Conservation (phyloP, 2,888 invertebrate genomes). For the Spodoptera littoralis region DNA sequence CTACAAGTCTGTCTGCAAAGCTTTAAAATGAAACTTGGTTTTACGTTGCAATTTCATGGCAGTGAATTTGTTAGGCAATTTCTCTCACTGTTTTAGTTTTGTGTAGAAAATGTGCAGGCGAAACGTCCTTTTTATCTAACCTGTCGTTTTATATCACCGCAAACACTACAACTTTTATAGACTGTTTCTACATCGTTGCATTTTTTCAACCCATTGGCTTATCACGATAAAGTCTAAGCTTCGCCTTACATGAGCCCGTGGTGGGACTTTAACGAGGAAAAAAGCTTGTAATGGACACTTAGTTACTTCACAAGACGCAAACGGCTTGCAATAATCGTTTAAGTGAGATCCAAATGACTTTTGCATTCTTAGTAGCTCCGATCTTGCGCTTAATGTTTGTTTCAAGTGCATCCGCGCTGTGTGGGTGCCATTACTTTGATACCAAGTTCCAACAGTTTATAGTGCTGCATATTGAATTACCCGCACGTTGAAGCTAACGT, state of each 20-base stretch:
- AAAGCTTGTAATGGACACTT: conserved; percentile 27
- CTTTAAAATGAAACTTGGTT: conserved; percentile 7
- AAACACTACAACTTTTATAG: background rate
- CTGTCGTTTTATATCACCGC: background rate
- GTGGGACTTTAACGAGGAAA: conserved; percentile 13
- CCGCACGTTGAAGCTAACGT: conserved; percentile 25
- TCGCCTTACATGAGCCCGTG: conserved; percentile 14
- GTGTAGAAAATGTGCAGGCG: too few relatives aligned
- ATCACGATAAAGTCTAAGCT: conserved; percentile 27
- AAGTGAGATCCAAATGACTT: conserved; percentile 41
- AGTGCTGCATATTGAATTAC: conserved; percentile 43
- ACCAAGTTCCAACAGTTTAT: conserved; percentile 39
- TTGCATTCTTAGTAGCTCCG: conserved; percentile 45
- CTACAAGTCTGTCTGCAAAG: background rate
- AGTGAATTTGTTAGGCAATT: background rate
- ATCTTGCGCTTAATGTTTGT: conserved; percentile 48
- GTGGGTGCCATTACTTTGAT: conserved; percentile 36
- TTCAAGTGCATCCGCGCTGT: conserved; percentile 36
- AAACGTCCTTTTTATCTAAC: background rate
- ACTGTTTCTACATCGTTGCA: conserved; percentile 22
- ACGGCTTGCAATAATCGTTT: conserved; percentile 43
- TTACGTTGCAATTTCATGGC: conserved; percentile 9
- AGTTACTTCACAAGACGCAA: conserved; percentile 41
- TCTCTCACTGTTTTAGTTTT: too few relatives aligned
- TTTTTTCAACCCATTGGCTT: conserved; percentile 40